Conservation (phyloP, 2,888 invertebrate species). For the Mycalesis mineus region DNA sequence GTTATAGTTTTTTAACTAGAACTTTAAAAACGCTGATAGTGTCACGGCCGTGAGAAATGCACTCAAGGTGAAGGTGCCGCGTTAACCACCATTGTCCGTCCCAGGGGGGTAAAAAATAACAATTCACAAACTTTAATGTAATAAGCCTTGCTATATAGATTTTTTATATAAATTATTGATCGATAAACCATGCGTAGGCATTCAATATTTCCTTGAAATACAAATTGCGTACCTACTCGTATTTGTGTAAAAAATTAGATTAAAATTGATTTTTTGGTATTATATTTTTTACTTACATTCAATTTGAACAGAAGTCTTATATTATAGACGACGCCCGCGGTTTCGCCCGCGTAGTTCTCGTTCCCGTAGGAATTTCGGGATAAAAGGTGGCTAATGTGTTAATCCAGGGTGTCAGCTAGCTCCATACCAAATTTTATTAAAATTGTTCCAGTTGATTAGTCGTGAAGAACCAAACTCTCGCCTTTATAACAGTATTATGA, state of each 20-base stretch:
- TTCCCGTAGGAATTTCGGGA: too few species aligned
- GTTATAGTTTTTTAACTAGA: constrained; percentile 13
- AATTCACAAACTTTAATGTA: constrained; percentile 12
- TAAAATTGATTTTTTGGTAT: too few species aligned
- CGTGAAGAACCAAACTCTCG: too few species aligned
- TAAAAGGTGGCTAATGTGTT: too few species aligned
- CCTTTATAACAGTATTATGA: too few species aligned
- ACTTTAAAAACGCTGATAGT: constrained; percentile 32
- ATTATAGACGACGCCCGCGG: too few species aligned
- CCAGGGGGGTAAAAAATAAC: constrained; percentile 18
- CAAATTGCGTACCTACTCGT: neutral
- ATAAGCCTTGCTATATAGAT: neutral
- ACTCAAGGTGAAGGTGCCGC: constrained; percentile 42
- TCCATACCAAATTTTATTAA: too few species aligned
- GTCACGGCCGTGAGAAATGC: constrained; percentile 47
- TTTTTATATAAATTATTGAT: neutral
- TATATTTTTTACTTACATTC: too few species aligned
- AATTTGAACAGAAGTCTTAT: too few species aligned
- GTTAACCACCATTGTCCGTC: constrained; percentile 22
- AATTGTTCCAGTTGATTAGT: too few species aligned
- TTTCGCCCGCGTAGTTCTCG: too few species aligned
- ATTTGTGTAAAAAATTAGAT: neutral
- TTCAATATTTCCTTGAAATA: neutral
- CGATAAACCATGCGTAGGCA: neutral
- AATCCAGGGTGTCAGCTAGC: too few species aligned